phyloP scores from a whole-genome alignment of 2,113 vertebrate genomes.

The Zeus faber region DNA sequence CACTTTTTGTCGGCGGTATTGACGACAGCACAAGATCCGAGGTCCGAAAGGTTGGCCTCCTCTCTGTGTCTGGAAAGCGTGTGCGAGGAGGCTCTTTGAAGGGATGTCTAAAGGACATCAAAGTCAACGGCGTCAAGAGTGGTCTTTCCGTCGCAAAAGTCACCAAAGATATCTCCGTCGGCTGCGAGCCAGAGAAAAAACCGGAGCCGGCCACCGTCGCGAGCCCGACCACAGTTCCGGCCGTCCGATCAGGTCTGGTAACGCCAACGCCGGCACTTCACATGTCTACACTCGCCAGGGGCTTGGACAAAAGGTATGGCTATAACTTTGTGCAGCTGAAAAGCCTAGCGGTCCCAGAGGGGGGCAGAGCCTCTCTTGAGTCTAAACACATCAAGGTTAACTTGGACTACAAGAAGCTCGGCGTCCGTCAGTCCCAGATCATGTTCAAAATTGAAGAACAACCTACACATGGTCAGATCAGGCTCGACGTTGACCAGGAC shows the following conservation, averaged over 20 bases:
- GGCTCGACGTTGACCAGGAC: constrained; percentile 70
- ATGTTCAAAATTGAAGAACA: constrained; percentile 78
- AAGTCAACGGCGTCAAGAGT: constrained; percentile 72
- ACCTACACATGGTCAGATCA: constrained; percentile 78
- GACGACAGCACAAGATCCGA: constrained; percentile 73
- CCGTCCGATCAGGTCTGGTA: constrained; percentile 37
- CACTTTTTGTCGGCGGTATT: constrained; percentile 83
- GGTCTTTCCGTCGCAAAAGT: constrained; percentile 80
- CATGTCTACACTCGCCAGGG: constrained; percentile 50
- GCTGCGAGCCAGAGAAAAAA: constrained; percentile 76
- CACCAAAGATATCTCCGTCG: constrained; percentile 86
- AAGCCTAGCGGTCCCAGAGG: constrained; percentile 83
- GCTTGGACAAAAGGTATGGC: constrained; percentile 63
- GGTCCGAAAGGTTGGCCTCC: constrained; percentile 72
- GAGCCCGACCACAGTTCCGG: constrained; percentile 29
- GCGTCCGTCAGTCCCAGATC: constrained; percentile 82
- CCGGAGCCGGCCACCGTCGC: constrained; percentile 43
- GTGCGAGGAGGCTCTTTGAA: constrained; percentile 83
- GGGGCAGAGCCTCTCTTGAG: constrained; percentile 76
- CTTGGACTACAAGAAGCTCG: constrained; percentile 80
- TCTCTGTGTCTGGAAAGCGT: constrained; percentile 79
- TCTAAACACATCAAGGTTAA: constrained; percentile 83
- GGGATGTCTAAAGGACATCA: constrained; percentile 84
- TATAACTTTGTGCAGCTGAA: constrained; percentile 74
- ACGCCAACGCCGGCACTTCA: constrained; percentile 47